phyloP scores from a whole-genome alignment of 1,140 invertebrate species.

The Pteromalus puparum region DNA sequence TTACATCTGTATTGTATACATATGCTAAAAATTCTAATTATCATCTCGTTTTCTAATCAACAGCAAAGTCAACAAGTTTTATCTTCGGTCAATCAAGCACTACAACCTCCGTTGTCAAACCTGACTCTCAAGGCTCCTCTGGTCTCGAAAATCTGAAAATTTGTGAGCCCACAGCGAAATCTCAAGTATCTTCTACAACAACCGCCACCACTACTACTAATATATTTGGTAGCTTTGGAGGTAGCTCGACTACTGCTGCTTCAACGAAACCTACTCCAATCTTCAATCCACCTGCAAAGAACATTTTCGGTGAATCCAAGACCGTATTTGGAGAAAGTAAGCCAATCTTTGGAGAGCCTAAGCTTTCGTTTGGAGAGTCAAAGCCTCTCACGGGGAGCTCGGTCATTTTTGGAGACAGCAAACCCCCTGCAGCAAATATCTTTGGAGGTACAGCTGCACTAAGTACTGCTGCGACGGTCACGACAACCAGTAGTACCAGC shows the following conservation, averaged over 20 bases:
- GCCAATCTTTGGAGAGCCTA: constrained; percentile 9
- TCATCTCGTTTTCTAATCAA: background rate
- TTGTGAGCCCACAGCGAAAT: constrained; percentile 58
- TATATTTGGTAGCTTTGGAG: constrained; percentile 9
- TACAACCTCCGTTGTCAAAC: background rate
- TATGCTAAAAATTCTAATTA: background rate
- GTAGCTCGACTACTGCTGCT: background rate
- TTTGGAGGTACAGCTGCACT: background rate
- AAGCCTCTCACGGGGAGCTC: background rate
- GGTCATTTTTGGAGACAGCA: constrained; percentile 37
- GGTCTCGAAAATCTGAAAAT: constrained; percentile 62
- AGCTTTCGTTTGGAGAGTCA: constrained; percentile 21
- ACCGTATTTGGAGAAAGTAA: constrained; percentile 24
- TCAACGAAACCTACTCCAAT: background rate
- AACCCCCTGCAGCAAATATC: constrained; percentile 34
- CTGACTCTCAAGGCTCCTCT: constrained; percentile 28
- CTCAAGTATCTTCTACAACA: background rate
- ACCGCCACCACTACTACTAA: constrained; percentile 34
- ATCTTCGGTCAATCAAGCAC: constrained; percentile 17
- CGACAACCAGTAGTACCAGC: background rate
- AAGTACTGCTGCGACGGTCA: background rate
- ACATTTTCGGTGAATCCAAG: constrained; percentile 21
- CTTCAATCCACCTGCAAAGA: background rate
- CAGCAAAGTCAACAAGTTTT: constrained; percentile 40
- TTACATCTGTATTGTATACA: too few relatives aligned